phyloP scores from a whole-genome alignment of 2,113 vertebrate species.

The Crotalus horridus region DNA sequence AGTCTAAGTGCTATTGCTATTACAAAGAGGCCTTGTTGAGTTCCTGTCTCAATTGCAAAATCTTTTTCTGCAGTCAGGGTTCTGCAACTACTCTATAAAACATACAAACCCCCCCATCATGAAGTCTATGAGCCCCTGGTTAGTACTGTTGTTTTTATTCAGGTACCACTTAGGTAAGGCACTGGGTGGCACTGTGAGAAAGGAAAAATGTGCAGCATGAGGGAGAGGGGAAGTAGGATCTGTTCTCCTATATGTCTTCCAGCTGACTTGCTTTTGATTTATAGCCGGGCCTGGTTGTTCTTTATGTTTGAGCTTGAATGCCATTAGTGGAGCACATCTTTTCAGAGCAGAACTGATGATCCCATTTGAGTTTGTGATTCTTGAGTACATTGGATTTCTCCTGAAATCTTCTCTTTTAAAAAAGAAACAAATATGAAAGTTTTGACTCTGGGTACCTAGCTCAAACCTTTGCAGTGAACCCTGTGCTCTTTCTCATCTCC shows the following conservation, averaged over 20 bases:
- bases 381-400: background rate
- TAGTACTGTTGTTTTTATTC: conserved; percentile 21
- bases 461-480: background rate
- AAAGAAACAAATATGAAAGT: conserved; percentile 7
- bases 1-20: no score
- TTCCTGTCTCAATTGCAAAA: background rate
- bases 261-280: background rate
- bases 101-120: background rate
- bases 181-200: background rate
- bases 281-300: background rate
- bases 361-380: background rate
- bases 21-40: background rate
- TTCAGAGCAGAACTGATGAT: background rate
- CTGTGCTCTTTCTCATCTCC: background rate
- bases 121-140: conserved; percentile 4
- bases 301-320: conserved; percentile 6
- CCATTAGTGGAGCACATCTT: background rate
- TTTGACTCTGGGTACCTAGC: background rate
- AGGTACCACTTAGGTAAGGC: conserved; percentile 3
- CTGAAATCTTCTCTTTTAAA: background rate
- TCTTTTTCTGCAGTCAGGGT: conserved; percentile 7
- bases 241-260: background rate
- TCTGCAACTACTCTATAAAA: fast-evolving
- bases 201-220: background rate
- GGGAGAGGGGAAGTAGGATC: background rate